These are phyloP conservation scores for Bathynomus jamesi DNA, from an alignment of 1,140 invertebrate species.

Conservation along the genomic window DNA sequence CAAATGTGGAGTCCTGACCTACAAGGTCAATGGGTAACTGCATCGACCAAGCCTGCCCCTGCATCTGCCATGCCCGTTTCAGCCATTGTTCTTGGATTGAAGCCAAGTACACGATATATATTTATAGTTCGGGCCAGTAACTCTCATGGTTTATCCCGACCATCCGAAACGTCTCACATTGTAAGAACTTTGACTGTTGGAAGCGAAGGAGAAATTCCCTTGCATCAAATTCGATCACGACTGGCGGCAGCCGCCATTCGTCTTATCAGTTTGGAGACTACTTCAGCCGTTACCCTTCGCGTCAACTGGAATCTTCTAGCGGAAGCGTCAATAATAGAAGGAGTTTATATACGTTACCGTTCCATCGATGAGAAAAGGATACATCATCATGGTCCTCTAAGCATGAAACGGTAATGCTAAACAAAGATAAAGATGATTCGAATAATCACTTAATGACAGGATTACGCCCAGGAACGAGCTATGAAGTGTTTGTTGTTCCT, in stretches of 20 bases:
- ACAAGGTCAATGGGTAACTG: constrained; percentile 66
- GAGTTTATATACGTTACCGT: constrained; percentile 85
- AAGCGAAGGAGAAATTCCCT: constrained; percentile 51
- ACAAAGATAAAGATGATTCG: background rate
- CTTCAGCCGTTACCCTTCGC: constrained; percentile 71
- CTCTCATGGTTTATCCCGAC: constrained; percentile 59
- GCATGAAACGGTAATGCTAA: background rate
- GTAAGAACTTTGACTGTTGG: constrained; percentile 44
- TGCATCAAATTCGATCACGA: constrained; percentile 58
- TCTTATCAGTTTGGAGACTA: constrained; percentile 63
- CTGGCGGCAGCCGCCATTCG: constrained; percentile 63
- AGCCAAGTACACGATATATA: constrained; percentile 72
- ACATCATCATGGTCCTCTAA: background rate
- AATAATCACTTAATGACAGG: constrained; percentile 57
- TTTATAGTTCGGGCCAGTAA: constrained; percentile 87
- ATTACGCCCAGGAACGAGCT: constrained; percentile 72
- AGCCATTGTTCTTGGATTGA: constrained; percentile 47
- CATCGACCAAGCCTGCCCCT: constrained; percentile 21
- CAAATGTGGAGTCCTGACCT: constrained; percentile 79
- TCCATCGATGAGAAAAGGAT: constrained; percentile 15
- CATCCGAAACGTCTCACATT: constrained; percentile 47
- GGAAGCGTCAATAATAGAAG: constrained; percentile 55
- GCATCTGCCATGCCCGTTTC: background rate
- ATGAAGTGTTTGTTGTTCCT: constrained; percentile 79
- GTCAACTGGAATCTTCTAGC: constrained; percentile 58